phyloP scores from a whole-genome alignment of 2,113 vertebrate species.

The Bungarus multicinctus region DNA sequence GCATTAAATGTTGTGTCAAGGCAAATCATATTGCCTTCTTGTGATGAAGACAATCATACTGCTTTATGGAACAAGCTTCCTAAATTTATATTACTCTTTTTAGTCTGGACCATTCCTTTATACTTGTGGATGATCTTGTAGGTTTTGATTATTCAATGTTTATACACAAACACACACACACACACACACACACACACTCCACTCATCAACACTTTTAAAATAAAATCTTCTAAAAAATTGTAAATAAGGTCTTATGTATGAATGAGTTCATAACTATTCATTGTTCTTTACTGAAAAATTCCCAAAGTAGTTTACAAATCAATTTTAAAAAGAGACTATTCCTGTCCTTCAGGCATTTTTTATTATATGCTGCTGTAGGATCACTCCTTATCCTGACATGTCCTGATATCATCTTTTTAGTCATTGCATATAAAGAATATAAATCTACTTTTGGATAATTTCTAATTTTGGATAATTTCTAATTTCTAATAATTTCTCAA shows the following conservation, averaged over 20 bases:
- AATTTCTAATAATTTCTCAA: slow-evolving; percentile 11
- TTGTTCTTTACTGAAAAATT: background rate
- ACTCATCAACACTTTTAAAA: too few species aligned
- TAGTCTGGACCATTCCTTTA: background rate
- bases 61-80: background rate
- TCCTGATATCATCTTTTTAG: background rate
- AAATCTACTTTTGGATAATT: slow-evolving; percentile 29
- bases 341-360: background rate
- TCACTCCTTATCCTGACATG: background rate
- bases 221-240: too few species aligned
- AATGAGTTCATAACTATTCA: background rate
- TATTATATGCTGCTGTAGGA: background rate
- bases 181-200: too few species aligned
- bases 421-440: background rate
- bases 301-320: background rate
- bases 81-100: background rate
- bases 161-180: too few species aligned
- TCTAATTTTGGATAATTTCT: slow-evolving; percentile 19
- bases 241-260: background rate
- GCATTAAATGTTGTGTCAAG: background rate
- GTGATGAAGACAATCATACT: background rate
- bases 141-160: background rate
- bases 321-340: background rate
- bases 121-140: background rate
- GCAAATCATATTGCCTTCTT: background rate